These are phyloP conservation scores for Rhadina sibilatrix DNA, from an alignment of 2,113 vertebrate species.

Conservation along the genomic window DNA sequence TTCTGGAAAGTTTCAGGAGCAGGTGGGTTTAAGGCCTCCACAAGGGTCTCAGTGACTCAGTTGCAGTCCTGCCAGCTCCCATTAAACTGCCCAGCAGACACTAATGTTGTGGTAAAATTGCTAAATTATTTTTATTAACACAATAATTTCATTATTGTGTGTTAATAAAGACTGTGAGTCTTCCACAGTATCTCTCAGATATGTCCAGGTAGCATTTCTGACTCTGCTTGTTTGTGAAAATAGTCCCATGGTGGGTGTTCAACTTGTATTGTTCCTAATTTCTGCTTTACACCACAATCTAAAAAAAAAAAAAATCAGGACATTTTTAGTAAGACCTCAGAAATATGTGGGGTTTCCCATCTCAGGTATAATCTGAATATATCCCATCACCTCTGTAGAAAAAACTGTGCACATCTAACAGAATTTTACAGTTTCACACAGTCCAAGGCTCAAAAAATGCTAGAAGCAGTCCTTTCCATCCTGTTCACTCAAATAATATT, in stretches of 20 bases:
- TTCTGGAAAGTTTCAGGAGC: neutral
- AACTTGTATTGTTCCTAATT: neutral
- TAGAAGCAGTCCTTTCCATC: no score
- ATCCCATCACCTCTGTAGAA: neutral
- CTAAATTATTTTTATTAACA: neutral
- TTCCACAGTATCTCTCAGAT: neutral
- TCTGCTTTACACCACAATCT: neutral
- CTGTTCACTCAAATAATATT: no score
- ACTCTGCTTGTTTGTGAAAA: neutral
- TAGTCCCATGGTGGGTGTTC: neutral
- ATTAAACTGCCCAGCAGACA: neutral
- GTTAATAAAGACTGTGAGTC: neutral
- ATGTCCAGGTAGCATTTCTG: neutral
- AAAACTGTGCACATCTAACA: neutral
- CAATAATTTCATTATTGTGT: no score
- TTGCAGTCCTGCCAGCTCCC: neutral
- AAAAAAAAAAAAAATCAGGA: no score
- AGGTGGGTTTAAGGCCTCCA: neutral
- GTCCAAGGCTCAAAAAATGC: neutral
- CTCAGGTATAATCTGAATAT: neutral
- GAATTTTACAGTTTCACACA: rapidly evolving
- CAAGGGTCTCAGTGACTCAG: conserved; percentile 42
- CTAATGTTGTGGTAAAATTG: neutral
- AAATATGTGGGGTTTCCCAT: neutral
- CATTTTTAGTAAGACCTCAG: neutral